Evolutionary conservation across 2,113 vertebrate species (phyloP).

Genomic region (Oncorhynchus keta): DNA sequence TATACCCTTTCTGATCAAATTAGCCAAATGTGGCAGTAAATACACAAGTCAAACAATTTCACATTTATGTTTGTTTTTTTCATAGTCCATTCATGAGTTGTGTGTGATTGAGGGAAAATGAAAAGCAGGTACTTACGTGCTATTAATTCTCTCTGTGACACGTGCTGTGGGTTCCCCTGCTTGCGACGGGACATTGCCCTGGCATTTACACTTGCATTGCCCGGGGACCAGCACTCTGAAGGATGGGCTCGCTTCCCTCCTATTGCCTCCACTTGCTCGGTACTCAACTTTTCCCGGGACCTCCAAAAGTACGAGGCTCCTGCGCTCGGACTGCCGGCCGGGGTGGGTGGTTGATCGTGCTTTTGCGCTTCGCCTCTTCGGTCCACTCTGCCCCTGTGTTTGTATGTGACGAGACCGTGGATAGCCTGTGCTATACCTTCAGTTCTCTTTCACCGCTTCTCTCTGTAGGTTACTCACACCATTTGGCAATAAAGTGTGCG

Average conservation of each 20-base stretch:
- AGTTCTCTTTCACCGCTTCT: slow-evolving; percentile 17
- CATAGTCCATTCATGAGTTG: background rate
- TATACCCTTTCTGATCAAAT: background rate
- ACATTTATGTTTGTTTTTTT: background rate
- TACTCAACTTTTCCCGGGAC: slow-evolving; percentile 55
- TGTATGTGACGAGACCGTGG: background rate
- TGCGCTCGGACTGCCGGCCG: slow-evolving; percentile 76
- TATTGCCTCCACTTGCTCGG: slow-evolving; percentile 51
- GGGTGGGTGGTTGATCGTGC: background rate
- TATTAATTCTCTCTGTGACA: slow-evolving; percentile 95
- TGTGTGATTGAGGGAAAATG: no score
- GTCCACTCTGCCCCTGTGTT: slow-evolving; percentile 22
- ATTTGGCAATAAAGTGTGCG: slow-evolving; percentile 18
- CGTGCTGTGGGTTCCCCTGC: slow-evolving; percentile 99
- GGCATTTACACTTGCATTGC: slow-evolving; percentile 98
- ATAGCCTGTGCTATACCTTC: slow-evolving; percentile 13
- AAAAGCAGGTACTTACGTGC: slow-evolving; percentile 81
- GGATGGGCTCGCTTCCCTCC: slow-evolving; percentile 74
- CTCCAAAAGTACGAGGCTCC: slow-evolving; percentile 63
- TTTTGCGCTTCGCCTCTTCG: slow-evolving; percentile 31
- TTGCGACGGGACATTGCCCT: slow-evolving; percentile 99
- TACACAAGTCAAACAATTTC: background rate
- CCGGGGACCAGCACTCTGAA: slow-evolving; percentile 88
- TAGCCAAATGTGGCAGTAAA: background rate
- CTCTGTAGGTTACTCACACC: slow-evolving; percentile 26